phyloP scores from a whole-genome alignment of 2,113 vertebrate genomes.

The Bombycilla garrulus region DNA sequence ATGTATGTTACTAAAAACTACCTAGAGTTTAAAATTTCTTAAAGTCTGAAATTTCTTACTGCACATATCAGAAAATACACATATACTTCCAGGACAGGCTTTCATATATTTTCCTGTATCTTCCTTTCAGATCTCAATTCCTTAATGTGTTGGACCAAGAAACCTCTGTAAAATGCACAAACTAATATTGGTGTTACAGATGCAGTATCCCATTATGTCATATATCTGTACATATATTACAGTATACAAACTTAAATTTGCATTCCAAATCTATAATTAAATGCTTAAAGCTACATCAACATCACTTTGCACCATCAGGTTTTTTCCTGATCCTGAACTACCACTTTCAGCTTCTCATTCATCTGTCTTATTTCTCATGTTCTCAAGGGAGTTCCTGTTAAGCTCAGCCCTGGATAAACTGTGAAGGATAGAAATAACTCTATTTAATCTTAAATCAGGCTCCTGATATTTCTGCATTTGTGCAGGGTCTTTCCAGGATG shows the following conservation, averaged over 20 bases:
- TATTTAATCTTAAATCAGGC: background rate
- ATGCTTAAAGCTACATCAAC: background rate
- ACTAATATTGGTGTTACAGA: background rate
- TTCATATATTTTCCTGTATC: background rate
- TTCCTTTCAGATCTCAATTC: conserved; percentile 22
- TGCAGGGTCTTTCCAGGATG: background rate
- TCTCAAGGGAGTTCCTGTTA: background rate
- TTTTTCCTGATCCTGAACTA: background rate
- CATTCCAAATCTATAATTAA: background rate
- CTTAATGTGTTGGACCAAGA: background rate
- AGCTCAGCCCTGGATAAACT: background rate
- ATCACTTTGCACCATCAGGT: background rate
- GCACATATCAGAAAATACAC: background rate
- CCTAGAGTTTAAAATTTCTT: background rate
- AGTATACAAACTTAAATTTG: background rate
- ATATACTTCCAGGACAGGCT: background rate
- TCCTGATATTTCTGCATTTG: background rate
- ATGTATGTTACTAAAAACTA: background rate
- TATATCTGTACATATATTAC: background rate
- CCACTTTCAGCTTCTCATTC: background rate
- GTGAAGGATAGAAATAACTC: background rate
- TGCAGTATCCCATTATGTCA: background rate
- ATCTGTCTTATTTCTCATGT: background rate
- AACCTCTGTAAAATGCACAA: conserved; percentile 33
- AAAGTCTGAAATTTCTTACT: too few species aligned